Evolutionary conservation across 2,113 vertebrate genomes (phyloP).

Genomic region (Vanacampus margaritifer): DNA sequence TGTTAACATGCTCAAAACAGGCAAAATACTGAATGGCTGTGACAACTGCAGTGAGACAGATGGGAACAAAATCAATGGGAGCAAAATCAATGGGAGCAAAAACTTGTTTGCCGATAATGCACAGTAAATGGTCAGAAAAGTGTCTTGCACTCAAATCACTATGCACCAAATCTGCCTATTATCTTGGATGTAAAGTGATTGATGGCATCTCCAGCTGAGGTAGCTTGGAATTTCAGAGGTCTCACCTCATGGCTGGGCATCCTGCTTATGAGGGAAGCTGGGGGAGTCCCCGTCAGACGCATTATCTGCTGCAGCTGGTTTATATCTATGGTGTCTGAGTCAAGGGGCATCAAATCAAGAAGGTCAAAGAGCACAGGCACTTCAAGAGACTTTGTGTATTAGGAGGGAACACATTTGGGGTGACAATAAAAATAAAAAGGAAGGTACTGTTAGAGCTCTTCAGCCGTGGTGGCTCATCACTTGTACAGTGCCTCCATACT

Average conservation of each 20-base stretch:
- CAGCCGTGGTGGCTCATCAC: not conserved
- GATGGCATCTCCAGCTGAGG: not conserved
- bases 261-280: slow-evolving; percentile 97
- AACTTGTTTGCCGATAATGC: slow-evolving; percentile 8
- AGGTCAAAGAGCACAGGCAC: slow-evolving; percentile 28
- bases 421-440: not conserved
- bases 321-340: slow-evolving; percentile 92
- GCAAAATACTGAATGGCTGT: slow-evolving; percentile 38
- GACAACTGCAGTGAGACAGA: slow-evolving; percentile 44
- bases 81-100: slow-evolving; percentile 40
- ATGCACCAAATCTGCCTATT: not conserved
- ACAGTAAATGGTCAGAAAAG: slow-evolving; percentile 3
- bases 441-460: not conserved
- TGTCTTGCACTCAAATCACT: not conserved
- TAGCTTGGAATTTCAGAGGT: slow-evolving; percentile 28
- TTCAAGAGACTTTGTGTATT: slow-evolving; percentile 1
- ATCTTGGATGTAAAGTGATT: not conserved
- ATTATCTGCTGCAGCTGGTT: slow-evolving; percentile 99
- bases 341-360: slow-evolving; percentile 83
- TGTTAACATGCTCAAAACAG: not conserved
- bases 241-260: slow-evolving; percentile 99
- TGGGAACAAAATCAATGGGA: slow-evolving; percentile 38
- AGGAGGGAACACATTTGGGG: not conserved
- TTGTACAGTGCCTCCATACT: not conserved
- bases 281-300: slow-evolving; percentile 98